A percentile compares a stretch with the other conserved stretches of the same genome.
Conservation (phyloP, 2,797 vertebrate species). For the Nannoperca obscura region DNA sequence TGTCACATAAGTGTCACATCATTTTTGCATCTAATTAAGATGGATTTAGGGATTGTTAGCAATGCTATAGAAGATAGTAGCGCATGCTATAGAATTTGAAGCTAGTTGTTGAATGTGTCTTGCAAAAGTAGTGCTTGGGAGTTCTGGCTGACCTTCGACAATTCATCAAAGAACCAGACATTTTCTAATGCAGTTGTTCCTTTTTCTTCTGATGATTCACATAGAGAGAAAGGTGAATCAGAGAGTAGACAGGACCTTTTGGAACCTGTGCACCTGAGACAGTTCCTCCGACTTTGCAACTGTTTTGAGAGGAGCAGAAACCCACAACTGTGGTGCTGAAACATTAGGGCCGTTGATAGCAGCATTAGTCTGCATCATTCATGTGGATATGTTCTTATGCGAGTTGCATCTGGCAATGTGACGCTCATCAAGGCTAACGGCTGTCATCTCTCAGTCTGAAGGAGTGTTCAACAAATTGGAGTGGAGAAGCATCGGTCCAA, state of each 20-base stretch:
- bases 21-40: neutral
- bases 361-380: conserved; percentile 15
- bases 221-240: too few relatives aligned
- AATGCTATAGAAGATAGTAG: too few relatives aligned
- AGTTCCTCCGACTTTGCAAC: neutral
- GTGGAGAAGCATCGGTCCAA: conserved; percentile 58
- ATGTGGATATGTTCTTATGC: conserved; percentile 10
- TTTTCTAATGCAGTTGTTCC: neutral
- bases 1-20: neutral
- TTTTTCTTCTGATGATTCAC: neutral
- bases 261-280: neutral
- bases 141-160: neutral
- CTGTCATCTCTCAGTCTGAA: conserved; percentile 56
- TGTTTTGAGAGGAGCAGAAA: neutral
- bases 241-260: neutral
- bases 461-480: conserved; percentile 59
- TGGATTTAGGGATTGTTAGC: neutral
- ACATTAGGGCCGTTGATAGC: neutral
- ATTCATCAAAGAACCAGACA: neutral
- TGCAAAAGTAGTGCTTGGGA: neutral
- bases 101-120: neutral
- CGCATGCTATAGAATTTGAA: neutral
- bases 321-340: neutral
- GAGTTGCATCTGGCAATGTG: conserved; percentile 17
- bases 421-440: conserved; percentile 39